Conservation (phyloP, 2,797 vertebrate species). For the Glossophaga mutica region DNA sequence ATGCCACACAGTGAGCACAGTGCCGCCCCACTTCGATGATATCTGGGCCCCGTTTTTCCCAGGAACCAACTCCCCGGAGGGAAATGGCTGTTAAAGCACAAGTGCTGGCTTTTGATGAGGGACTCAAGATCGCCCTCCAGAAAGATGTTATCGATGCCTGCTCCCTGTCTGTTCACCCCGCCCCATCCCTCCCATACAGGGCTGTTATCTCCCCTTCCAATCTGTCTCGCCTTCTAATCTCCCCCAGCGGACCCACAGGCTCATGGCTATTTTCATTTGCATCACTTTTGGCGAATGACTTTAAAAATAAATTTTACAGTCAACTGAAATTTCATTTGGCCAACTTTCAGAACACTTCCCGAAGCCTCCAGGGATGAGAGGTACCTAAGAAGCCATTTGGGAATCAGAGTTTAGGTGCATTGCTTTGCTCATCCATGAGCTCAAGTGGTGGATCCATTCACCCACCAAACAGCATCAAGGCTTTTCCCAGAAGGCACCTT, state of each 20-base stretch:
- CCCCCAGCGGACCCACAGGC: background rate
- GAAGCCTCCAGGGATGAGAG: background rate
- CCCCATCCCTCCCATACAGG: background rate
- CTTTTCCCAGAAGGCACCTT: background rate
- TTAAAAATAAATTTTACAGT: background rate
- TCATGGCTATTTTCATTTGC: background rate
- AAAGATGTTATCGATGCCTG: background rate
- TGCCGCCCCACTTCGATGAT: fast-evolving
- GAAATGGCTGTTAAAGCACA: background rate
- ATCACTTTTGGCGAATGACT: background rate
- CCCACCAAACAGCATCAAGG: background rate
- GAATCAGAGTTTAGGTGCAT: background rate
- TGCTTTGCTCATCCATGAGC: background rate
- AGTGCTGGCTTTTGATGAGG: background rate
- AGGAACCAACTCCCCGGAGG: background rate
- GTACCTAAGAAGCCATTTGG: background rate
- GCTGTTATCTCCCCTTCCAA: background rate
- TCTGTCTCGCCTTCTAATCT: background rate
- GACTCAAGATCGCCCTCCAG: background rate
- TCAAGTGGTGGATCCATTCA: background rate
- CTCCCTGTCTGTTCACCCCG: background rate
- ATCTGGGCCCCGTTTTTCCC: background rate
- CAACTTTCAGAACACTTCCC: background rate
- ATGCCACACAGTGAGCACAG: fast-evolving
- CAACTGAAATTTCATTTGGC: background rate